These are phyloP conservation scores for Pionites leucogaster DNA, from an alignment of 2,113 vertebrate genomes.

Conservation along the genomic window DNA sequence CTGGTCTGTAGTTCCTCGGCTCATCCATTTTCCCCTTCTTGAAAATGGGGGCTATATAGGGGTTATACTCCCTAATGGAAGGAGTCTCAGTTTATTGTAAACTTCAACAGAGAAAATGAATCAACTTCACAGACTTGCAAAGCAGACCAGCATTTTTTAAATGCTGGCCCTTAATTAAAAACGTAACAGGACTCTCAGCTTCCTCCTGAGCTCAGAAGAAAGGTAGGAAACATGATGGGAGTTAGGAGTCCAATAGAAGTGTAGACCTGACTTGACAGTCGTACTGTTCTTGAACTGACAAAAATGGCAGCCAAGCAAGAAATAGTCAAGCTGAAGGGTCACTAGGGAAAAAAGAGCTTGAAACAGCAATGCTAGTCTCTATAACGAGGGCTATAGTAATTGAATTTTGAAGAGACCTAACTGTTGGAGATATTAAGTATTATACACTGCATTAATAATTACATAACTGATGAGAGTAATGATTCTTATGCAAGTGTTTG, in stretches of 20 bases:
- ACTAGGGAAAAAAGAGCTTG: background rate
- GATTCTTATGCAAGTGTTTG: constrained; percentile 68
- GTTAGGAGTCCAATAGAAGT: background rate
- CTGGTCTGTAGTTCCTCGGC: too few relatives aligned
- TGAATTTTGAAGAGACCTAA: constrained; percentile 68
- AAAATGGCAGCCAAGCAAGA: constrained; percentile 27
- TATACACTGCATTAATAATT: constrained; percentile 50
- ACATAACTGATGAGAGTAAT: constrained; percentile 58
- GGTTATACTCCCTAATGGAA: background rate
- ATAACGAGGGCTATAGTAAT: constrained; percentile 36
- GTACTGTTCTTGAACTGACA: background rate
- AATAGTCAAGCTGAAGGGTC: constrained; percentile 15
- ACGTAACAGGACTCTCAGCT: background rate
- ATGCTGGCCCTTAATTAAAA: background rate
- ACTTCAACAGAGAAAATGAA: background rate
- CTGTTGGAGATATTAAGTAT: constrained; percentile 62
- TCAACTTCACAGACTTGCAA: background rate
- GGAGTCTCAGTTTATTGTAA: background rate
- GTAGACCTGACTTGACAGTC: background rate
- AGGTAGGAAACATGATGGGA: background rate
- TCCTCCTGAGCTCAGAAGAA: background rate
- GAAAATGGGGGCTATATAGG: too few relatives aligned
- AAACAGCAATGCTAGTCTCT: constrained; percentile 15
- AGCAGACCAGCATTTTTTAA: background rate
- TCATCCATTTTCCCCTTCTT: too few relatives aligned